Evolutionary conservation across 2,888 invertebrate species (phyloP), one percentile per base, ranked within the genome.

Genomic region (Sinhomidia bicolor): DNA sequence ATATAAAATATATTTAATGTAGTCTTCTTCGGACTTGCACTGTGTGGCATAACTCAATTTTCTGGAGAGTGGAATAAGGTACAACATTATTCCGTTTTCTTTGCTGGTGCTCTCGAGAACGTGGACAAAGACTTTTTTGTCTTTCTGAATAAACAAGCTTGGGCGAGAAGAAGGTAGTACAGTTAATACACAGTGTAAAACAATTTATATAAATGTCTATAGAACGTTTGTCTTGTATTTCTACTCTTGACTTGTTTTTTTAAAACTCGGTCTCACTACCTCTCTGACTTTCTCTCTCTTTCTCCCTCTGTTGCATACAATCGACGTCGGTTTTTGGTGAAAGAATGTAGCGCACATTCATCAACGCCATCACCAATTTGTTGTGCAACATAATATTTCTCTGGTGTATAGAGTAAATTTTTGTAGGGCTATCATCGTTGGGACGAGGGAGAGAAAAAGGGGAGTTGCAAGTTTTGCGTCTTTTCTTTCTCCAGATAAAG

Each of bases 321-420:
- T n/a, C n/a, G n/a, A 57, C 60, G 65, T 41, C 17, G 44, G 23
- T 23, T 74, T 47, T 23, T 47, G 26, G 76, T 23, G 10, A 88
- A 78, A 88, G 23, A 82, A 83, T 85, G 82, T 82, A 83, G 76
- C 54, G 51, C 54, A 78, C 88, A 88, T 88, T 88, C 88, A 88
- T 88, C 88, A 88, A 88, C 88, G 84, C 88, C 88, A 88, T 84
- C 83, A 71, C 88, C 84, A 84, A 71, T 88, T 88, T 62, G 81
- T 51, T 87, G 76, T 51, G 76, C 76, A 87, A 71, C 88, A 78
- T 83, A 76, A 83, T 88, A 82, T 88, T 87, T 62, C 81, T 81
- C 62, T 81, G 29, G 26, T 60, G 47, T 71, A 41, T 36, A 76
- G 32, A n/a, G n/a, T n/a, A n/a, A n/a, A 81, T 47, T 41, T 32